Conservation (phyloP, 2,797 vertebrate genomes). For the Eulemur mongoz region DNA sequence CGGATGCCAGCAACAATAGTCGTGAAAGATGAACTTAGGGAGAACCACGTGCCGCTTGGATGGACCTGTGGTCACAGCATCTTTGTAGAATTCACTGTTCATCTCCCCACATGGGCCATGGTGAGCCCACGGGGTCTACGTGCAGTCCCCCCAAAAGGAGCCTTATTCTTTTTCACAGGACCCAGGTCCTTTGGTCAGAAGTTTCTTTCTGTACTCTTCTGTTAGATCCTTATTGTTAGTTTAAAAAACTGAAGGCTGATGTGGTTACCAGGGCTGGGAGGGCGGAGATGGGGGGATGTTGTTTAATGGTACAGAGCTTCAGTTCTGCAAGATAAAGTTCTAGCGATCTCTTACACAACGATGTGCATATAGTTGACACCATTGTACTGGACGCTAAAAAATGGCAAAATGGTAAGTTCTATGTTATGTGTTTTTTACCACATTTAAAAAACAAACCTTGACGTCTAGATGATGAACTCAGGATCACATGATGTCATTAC, state of each 20-base stretch:
- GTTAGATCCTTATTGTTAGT: background rate
- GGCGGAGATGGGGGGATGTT: accelerated
- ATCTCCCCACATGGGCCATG: background rate
- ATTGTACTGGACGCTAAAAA: background rate
- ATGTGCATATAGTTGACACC: accelerated
- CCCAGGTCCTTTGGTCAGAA: background rate
- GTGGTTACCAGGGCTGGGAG: background rate
- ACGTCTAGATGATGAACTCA: background rate
- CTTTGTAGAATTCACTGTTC: no score
- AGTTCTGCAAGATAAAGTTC: no score
- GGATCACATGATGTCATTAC: no score
- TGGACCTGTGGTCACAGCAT: background rate
- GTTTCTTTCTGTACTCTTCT: background rate
- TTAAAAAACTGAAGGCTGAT: background rate
- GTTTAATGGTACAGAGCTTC: background rate
- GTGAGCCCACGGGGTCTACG: background rate
- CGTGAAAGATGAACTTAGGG: background rate
- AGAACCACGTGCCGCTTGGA: accelerated
- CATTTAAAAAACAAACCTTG: background rate
- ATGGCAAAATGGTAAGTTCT: no score
- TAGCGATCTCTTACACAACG: background rate
- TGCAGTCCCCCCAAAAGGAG: no score
- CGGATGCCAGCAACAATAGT: accelerated
- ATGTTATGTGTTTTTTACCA: background rate
- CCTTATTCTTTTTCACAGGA: background rate